These are phyloP conservation scores for Lepidurus apus DNA, from an alignment of 1,140 invertebrate species.

Conservation along the genomic window DNA sequence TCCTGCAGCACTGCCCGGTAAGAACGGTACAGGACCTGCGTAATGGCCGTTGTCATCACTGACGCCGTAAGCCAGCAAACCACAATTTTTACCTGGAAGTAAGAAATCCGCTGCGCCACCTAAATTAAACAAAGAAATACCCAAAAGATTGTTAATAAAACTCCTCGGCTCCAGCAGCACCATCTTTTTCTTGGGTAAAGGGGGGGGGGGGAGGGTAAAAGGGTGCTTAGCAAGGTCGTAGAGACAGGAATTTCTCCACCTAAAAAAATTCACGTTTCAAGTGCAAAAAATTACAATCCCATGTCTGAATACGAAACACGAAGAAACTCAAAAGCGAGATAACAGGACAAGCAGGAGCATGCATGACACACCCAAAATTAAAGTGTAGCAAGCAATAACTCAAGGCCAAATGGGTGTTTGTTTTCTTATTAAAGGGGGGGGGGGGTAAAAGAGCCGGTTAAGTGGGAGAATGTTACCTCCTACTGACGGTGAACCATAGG, in stretches of 20 bases:
- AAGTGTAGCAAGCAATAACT: too few relatives aligned
- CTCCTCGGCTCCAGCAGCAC: neutral
- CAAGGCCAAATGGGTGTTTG: too few relatives aligned
- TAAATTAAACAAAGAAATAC: slow-evolving; percentile 24
- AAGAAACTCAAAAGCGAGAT: too few relatives aligned
- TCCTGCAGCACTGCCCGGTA: slow-evolving; percentile 46
- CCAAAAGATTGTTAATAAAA: neutral
- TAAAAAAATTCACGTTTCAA: too few relatives aligned
- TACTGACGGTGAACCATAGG: slow-evolving; percentile 60
- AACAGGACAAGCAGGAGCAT: too few relatives aligned
- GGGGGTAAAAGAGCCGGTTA: slow-evolving; percentile 31
- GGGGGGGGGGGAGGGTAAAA: too few relatives aligned
- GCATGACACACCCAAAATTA: too few relatives aligned
- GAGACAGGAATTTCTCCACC: too few relatives aligned
- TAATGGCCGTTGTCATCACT: slow-evolving; percentile 15
- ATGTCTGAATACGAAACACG: too few relatives aligned
- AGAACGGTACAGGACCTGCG: slow-evolving; percentile 17
- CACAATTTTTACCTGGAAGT: slow-evolving; percentile 31
- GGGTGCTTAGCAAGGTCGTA: too few relatives aligned
- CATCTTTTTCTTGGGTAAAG: too few relatives aligned
- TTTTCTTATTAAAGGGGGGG: slow-evolving; percentile 11
- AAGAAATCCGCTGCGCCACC: slow-evolving; percentile 32
- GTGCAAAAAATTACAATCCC: too few relatives aligned
- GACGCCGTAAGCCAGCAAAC: slow-evolving; percentile 6
- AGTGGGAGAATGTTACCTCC: slow-evolving; percentile 55